These are phyloP conservation scores for Tetanocera ferruginea DNA, from an alignment of 2,888 invertebrate species.

Conservation along the genomic window DNA sequence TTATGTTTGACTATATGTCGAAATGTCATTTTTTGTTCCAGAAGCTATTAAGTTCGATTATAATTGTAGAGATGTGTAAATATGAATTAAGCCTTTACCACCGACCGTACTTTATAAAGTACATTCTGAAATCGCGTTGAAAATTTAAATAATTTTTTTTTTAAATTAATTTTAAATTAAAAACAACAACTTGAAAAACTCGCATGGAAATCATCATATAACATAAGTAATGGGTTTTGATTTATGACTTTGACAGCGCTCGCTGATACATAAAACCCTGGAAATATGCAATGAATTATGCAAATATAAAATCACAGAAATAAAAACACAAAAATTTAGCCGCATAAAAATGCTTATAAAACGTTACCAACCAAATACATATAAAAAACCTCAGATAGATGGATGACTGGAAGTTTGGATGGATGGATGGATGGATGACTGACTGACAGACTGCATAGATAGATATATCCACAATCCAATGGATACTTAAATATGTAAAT, in stretches of 20 bases:
- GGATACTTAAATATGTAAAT: constrained; percentile 36
- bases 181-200: no score
- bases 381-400: neutral
- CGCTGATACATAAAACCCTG: neutral
- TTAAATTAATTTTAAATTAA: no score
- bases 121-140: no score
- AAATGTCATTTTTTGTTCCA: no score
- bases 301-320: neutral
- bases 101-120: no score
- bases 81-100: no score
- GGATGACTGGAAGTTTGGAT: constrained; percentile 4
- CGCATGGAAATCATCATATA: no score
- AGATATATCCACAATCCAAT: neutral
- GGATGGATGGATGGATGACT: constrained; percentile 15
- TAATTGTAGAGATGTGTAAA: no score
- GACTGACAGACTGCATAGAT: neutral
- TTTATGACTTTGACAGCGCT: neutral
- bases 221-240: neutral
- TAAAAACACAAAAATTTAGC: neutral
- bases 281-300: neutral
- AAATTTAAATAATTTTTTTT: no score
- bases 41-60: no score
- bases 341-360: neutral
- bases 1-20: no score
- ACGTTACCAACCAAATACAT: neutral